These are phyloP conservation scores for Oreortyx pictus DNA, from an alignment of 2,797 vertebrate species.

Conservation along the genomic window DNA sequence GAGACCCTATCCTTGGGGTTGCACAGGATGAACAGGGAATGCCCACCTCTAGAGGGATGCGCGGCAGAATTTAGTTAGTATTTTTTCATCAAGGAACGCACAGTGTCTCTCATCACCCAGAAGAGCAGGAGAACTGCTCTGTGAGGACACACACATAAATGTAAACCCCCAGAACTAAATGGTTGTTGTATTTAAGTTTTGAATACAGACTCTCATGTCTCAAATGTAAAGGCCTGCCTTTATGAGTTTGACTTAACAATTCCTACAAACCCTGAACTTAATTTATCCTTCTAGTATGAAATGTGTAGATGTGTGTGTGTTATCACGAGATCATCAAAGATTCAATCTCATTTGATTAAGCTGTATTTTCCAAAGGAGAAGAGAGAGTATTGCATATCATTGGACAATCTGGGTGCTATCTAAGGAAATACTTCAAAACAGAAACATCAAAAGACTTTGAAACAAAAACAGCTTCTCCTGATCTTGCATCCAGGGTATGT, in stretches of 20 bases:
- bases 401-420: neutral
- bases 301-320: neutral
- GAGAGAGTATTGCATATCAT: neutral
- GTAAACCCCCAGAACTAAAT: neutral
- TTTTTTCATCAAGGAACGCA: neutral
- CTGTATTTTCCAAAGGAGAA: slow-evolving; percentile 18
- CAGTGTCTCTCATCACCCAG: neutral
- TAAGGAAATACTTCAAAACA: slow-evolving; percentile 21
- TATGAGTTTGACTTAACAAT: neutral
- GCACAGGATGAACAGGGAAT: too few relatives aligned
- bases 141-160: neutral
- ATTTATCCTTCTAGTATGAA: neutral
- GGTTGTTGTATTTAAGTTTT: neutral
- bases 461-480: neutral
- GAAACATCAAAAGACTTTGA: slow-evolving; percentile 36
- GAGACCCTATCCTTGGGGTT: neutral
- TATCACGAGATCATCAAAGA: neutral
- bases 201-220: neutral
- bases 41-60: neutral
- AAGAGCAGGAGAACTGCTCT: neutral
- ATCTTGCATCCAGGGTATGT: neutral
- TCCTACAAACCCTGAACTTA: neutral
- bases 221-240: neutral
- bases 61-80: neutral
- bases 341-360: neutral